Evolutionary conservation across 2,797 vertebrate species (phyloP), one percentile per base, ranked within the genome.

Genomic region (Emys orbicularis): DNA sequence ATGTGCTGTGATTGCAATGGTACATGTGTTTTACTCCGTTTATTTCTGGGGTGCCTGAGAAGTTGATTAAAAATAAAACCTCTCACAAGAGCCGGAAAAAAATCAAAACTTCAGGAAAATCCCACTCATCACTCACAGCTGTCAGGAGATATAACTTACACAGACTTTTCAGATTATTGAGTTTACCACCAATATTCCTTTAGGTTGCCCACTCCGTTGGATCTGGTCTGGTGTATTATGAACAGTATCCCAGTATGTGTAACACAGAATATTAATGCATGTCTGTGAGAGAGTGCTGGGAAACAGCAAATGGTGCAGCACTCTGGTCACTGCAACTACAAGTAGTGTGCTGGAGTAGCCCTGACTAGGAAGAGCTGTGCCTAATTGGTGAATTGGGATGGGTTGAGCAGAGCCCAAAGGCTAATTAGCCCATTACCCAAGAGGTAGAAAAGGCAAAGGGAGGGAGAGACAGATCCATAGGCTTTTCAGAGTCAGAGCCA

Each of bases 21-120:
- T 29, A 11, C 50, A 81, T 21, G 10, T 41, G 34, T 50, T 34
- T 47, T 34, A 31, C 29, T 27, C 8, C 72, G 31, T 57, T 41
- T 16, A 37, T n/a, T 4, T 50, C 34, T 12, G 65, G 72, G 1
- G 23, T 72, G 37, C 56, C 80, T 74, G 83, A 61, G 10, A 91
- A 85, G 91, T 57, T 21, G 54, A 56, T 47, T 54, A 52, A 77
- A 94, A 87, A 52, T 6, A 27, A 86, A 96, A 29, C 21, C 47
- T 81, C 84, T 83, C 76, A 87, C 47, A 93, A 89, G 87, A 77
- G n/a, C 34, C 86, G 81, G 47, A 74, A 53, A 74, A 53, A 81
- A 84, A 92, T 54, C 5, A 56, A 82, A 80, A 41, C 15, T 34
- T 8, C 44, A 41, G 34, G 31, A 88, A 84, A 83, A 57, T 83